Evolutionary conservation across 2,888 invertebrate species (phyloP), one percentile per base, ranked within the genome.

Genomic region (Polylopha cassiicola): DNA sequence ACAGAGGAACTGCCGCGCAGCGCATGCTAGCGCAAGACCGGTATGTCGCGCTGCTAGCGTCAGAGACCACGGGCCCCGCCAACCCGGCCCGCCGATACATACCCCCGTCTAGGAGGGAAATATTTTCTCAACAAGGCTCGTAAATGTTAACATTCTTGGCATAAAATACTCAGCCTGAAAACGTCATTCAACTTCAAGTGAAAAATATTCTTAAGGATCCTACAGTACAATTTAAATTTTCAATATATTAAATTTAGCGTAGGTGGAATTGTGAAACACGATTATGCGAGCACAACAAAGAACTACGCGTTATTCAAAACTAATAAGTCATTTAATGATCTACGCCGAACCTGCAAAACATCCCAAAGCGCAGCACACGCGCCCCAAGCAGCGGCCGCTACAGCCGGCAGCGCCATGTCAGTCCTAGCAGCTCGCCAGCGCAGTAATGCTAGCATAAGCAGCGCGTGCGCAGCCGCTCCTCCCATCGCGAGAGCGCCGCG

Each of bases 351-450:
- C 76, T 87, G 88, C 18, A 89, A 60, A 39, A 93, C 92, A 61
- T 95, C 94, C 94, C 94, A 95, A 50, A 94, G 90, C 10, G 93
- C 92, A 37, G 94, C 93, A 71, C 94, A 94, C 2, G 94, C 94
- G 8, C 94, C 94, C 94, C 94, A 95, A 0, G 93, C 92, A 0
- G 94, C 93, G 2, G 93, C 92, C 32, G 94, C 92, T 11, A 94
- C 92, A 50, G 93, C 93, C 43, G 94, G 93, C 33, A 94, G 81
- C 1, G 94, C 94, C 8, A 93, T 89, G 57, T 94, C 94, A 36
- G 94, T 93, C 43, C 89, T 89, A 0, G 92, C 92, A 0, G 94
- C 94, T 47, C 92, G 89, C 94, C 94, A 94, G 13, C 92, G 82
- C 45, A 93, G 86, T 51, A 94, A 73, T 1, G 93, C 94, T 58